A percentile compares a stretch with the other conserved stretches of the same genome.
Conservation (phyloP, 2,113 vertebrate species). For the Coptodon bakossiorum region DNA sequence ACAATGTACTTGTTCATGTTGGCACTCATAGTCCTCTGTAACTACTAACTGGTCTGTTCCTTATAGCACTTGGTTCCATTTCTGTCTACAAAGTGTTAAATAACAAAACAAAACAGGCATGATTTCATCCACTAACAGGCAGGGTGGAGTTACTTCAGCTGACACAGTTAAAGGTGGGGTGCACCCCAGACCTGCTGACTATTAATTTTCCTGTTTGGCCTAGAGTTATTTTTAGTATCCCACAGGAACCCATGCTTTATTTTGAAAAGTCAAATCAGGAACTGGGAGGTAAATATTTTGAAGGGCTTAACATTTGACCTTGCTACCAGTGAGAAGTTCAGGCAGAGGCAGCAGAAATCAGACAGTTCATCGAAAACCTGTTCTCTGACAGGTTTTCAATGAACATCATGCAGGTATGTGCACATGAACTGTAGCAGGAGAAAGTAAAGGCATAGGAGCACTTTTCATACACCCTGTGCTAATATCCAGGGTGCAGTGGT, state of each 20-base stretch:
- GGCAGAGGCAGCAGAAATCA: not conserved
- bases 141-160: not conserved
- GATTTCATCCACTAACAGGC: not conserved
- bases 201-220: not conserved
- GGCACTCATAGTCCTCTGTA: not conserved
- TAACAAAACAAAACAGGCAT: not conserved
- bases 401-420: not conserved
- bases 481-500: not conserved
- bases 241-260: not conserved
- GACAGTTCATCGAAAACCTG: not conserved
- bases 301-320: accelerated
- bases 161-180: not conserved
- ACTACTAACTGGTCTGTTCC: not conserved
- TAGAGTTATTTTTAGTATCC: not conserved
- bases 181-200: not conserved
- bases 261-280: not conserved
- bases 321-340: not conserved
- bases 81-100: not conserved
- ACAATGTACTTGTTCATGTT: not conserved
- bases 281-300: accelerated
- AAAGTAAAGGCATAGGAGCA: not conserved
- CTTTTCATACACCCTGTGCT: not conserved
- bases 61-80: not conserved
- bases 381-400: not conserved
- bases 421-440: not conserved